Base-by-base conservation (phyloP, 2,113 vertebrate genomes). In the Callipepla californica region DNA sequence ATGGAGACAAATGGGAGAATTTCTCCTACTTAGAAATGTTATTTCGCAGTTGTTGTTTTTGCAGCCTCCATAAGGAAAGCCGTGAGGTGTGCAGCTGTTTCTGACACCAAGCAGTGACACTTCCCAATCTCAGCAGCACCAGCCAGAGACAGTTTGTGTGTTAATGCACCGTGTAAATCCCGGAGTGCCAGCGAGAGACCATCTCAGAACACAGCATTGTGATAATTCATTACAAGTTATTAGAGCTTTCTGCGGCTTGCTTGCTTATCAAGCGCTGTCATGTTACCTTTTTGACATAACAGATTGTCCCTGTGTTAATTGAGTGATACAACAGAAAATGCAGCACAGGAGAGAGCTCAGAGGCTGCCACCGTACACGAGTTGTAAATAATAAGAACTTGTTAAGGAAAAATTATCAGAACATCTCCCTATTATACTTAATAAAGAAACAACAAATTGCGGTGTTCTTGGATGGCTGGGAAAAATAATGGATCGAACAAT, bases 341-440 rank as follows among this genome's bases (percentile, higher is more conserved):
- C 84, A 93, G n/a, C 42, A 92, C 95, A 94, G 3, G 57, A 87
- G 58, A 92, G 77, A 95, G 76, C 90, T 97, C 91, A 91, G 68
- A 76, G 80, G 77, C 81, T 95, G 92, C 84, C 91, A 80, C 80
- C 12, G 2, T 55, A 90, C 78, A 75, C 84, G 63, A 69, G 93
- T 50, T 93, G 77, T 67, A 85, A 90, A 73, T 75, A 94, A 74
- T 67, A 89, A 69, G 67, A 95, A 85, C 57, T 89, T 65, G 18
- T 67, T 89, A 92, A 69, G 73, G 77, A 96, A 94, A 92, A 95
- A 87, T 79, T 89, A 95, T 94, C 96, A 94, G 94, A 96, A 96
- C 63, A 90, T 94, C 96, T 97, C 86, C 72, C 85, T 61, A 9
- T 95, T 95, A 87, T 87, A 85, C 85, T 97, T 94, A 96, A 94